A percentile compares a stretch with the other conserved stretches of the same genome.
Conservation (phyloP, 2,888 invertebrate genomes). For the Clunio marinus region DNA sequence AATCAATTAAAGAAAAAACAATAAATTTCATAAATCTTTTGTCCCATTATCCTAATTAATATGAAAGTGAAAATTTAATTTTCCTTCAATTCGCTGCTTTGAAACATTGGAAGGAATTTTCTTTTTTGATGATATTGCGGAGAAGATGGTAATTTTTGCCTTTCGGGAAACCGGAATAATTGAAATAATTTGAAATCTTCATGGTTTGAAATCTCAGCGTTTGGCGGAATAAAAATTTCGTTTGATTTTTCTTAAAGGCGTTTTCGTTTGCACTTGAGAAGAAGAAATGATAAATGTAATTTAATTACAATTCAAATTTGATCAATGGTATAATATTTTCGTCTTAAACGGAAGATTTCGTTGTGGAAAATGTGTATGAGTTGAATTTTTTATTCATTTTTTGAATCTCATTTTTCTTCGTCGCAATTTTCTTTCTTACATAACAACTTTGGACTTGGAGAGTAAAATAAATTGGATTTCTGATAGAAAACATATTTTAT, state of each 20-base stretch:
- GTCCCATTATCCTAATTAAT: conserved; percentile 36
- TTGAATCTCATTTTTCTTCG: too few species aligned
- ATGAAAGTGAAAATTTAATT: conserved; percentile 35
- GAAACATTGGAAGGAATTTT: background rate
- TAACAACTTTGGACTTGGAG: background rate
- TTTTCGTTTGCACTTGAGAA: background rate
- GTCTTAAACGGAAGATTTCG: background rate
- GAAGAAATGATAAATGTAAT: conserved; percentile 25
- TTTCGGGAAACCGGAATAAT: too few species aligned
- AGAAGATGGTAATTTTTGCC: too few species aligned
- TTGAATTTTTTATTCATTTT: background rate
- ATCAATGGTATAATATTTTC: background rate
- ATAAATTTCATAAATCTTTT: conserved; percentile 32
- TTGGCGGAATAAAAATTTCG: background rate
- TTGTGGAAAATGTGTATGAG: too few species aligned
- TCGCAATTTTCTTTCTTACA: background rate
- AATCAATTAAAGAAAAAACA: conserved; percentile 25
- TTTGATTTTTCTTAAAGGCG: background rate
- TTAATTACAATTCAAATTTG: conserved; percentile 29
- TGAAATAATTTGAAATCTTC: conserved; percentile 14
- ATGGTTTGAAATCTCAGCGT: background rate
- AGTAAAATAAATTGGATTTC: conserved; percentile 33
- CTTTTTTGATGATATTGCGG: background rate
- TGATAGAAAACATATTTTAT: conserved; percentile 35
- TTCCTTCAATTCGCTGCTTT: background rate